These are phyloP conservation scores for Cacoxenus indagator DNA, from an alignment of 2,888 invertebrate species.

Conservation along the genomic window DNA sequence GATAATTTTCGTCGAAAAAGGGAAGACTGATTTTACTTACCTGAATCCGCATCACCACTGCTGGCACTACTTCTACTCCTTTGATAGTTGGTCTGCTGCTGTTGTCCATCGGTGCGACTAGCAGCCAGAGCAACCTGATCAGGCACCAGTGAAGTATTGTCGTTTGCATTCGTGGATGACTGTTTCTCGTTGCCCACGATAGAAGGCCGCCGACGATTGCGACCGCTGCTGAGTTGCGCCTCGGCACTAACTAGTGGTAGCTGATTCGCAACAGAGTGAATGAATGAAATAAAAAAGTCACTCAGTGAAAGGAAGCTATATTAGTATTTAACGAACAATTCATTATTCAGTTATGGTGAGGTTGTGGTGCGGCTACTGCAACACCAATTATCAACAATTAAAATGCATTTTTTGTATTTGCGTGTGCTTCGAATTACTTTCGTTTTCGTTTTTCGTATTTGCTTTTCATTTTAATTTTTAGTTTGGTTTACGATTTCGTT, in stretches of 20 bases:
- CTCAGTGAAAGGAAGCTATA: conserved; percentile 23
- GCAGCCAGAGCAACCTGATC: conserved; percentile 66
- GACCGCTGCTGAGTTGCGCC: conserved; percentile 44
- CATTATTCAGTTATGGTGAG: conserved; percentile 5
- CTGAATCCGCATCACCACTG: conserved; percentile 33
- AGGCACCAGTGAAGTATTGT: conserved; percentile 44
- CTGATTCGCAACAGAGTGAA: conserved; percentile 27
- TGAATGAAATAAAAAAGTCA: not conserved
- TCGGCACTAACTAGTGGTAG: conserved; percentile 30
- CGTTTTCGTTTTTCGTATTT: not conserved
- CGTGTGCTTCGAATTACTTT: conserved; percentile 30
- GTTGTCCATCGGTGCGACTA: conserved; percentile 53
- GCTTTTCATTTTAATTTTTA: not conserved
- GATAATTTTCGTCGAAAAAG: not conserved
- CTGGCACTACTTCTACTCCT: conserved; percentile 16
- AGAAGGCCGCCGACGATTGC: conserved; percentile 55
- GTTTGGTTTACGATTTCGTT: conserved; percentile 21
- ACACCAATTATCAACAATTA: conserved; percentile 1
- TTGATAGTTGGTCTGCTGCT: conserved; percentile 45
- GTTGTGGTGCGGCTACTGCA: not conserved
- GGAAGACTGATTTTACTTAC: not conserved
- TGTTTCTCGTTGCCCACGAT: conserved; percentile 39
- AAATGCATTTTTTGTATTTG: not conserved
- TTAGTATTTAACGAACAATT: conserved; percentile 16
- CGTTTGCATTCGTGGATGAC: conserved; percentile 50